Conservation (phyloP, 2,797 vertebrate species). For the Thalassophryne amazonica region DNA sequence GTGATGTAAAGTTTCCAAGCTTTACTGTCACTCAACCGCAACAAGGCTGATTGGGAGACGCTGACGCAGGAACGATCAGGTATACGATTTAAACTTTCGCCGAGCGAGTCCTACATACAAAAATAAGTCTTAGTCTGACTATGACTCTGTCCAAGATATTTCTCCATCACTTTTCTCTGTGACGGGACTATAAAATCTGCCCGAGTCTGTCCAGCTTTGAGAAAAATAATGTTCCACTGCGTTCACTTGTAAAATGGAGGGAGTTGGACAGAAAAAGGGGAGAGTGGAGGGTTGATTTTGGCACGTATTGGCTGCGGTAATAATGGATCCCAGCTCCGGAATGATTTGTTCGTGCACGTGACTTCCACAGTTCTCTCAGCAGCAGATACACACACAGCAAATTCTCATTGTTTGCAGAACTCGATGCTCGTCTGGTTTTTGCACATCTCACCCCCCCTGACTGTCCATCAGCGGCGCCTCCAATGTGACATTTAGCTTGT, state of each 20-base stretch:
- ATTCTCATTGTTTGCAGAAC: slow-evolving; percentile 53
- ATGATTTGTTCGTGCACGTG: slow-evolving; percentile 72
- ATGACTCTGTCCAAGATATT: slow-evolving; percentile 46
- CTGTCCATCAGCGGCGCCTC: slow-evolving; percentile 46
- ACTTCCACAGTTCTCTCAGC: slow-evolving; percentile 60
- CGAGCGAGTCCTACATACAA: slow-evolving; percentile 19
- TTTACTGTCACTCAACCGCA: slow-evolving; percentile 16
- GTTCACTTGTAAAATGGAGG: slow-evolving; percentile 64
- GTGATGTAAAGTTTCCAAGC: slow-evolving; percentile 47
- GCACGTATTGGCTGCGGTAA: slow-evolving; percentile 57
- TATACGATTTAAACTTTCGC: slow-evolving; percentile 25
- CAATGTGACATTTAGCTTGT: slow-evolving; percentile 45
- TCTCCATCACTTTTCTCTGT: slow-evolving; percentile 45
- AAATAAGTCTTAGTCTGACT: slow-evolving; percentile 39
- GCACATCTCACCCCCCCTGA: slow-evolving; percentile 28
- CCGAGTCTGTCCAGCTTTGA: slow-evolving; percentile 45
- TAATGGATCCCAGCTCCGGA: slow-evolving; percentile 73
- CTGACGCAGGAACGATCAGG: slow-evolving; percentile 35
- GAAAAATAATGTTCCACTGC: slow-evolving; percentile 57
- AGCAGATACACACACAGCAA: slow-evolving; percentile 34
- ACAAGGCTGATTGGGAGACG: slow-evolving; percentile 35
- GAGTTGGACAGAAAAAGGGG: slow-evolving; percentile 38
- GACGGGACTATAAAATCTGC: slow-evolving; percentile 59
- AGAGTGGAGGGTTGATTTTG: slow-evolving; percentile 67
- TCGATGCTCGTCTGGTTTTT: slow-evolving; percentile 36